Evolutionary conservation across 2,797 vertebrate species (phyloP), one percentile per base, ranked within the genome.

Genomic region (Liparis tanakae): DNA sequence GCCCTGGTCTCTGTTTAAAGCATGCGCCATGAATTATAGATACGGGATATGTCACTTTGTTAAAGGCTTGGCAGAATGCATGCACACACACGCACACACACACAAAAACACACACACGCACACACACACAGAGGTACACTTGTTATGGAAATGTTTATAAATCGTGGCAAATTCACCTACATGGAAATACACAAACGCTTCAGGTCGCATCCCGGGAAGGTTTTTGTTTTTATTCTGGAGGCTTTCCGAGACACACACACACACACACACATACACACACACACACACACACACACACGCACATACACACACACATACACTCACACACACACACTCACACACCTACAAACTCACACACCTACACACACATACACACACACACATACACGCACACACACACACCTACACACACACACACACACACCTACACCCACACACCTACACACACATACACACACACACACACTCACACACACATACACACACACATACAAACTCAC

Each of bases 21-120:
- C 56, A 67, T 62, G 67, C 41, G 67, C 72, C 84, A 90, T 93
- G 86, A 93, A 93, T 94, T 91, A 92, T 93, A 87, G 87, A 93
- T 91, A 69, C 78, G 80, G 85, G 79, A 85, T 86, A 80, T 90
- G 85, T 87, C 84, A 83, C 68, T 74, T 85, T 90, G 71, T 83
- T 71, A 67, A 48, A 48, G 59, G 64, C 63, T 81, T 63, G 55
- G 76, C 54, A 72, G 72, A 78, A 69, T 54, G 76, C 65, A 58
- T 61, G 61, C 65, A 68, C 72, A 41, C 36, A 20, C 57, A 39
- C 25, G 25, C 57, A 41, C 59, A 46, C 60, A n/a, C n/a, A 30
- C 2, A 30, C 2, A 30, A 1, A 30, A 62, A 68, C 72, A 41
- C 36, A 39, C 57, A 39, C 65, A 58, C 64, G 61, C 65, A 68